phyloP scores from a whole-genome alignment of 2,888 invertebrate genomes.

The Aethes cnicana region DNA sequence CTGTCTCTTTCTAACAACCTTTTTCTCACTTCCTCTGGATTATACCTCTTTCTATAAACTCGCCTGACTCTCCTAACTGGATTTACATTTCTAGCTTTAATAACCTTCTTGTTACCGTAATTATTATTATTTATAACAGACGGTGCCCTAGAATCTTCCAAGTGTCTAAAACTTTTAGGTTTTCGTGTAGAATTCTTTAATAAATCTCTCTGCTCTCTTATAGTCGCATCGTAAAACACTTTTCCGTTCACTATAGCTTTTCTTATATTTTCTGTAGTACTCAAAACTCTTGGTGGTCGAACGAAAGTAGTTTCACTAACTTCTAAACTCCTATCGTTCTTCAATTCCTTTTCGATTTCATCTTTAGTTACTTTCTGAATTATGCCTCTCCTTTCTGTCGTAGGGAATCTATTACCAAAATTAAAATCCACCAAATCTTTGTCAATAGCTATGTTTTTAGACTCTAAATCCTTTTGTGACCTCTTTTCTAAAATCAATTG shows the following conservation, averaged over 20 bases:
- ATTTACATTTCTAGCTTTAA: conserved; percentile 61
- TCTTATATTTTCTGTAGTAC: conserved; percentile 68
- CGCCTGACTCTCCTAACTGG: conserved; percentile 72
- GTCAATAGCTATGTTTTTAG: conserved; percentile 64
- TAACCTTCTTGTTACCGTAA: conserved; percentile 57
- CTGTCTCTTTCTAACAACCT: conserved; percentile 72
- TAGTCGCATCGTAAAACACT: conserved; percentile 73
- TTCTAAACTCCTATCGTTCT: conserved; percentile 67
- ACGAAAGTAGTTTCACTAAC: conserved; percentile 74
- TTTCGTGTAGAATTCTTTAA: conserved; percentile 54
- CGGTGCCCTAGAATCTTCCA: conserved; percentile 52
- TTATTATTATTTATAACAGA: conserved; percentile 49
- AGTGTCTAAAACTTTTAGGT: conserved; percentile 41
- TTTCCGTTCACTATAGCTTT: conserved; percentile 76
- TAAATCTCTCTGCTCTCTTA: conserved; percentile 65
- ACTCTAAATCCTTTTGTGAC: conserved; percentile 67
- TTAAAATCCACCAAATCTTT: conserved; percentile 64
- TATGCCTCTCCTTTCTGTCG: conserved; percentile 61
- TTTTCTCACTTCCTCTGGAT: conserved; percentile 78
- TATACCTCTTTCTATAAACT: conserved; percentile 72
- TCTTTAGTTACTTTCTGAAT: conserved; percentile 72
- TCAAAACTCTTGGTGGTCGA: conserved; percentile 67
- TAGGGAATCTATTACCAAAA: conserved; percentile 65
- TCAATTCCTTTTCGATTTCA: conserved; percentile 62
- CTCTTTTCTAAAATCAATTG: conserved; percentile 68